These are phyloP conservation scores for Hipparchia semele DNA, from an alignment of 2,888 invertebrate genomes.

Conservation along the genomic window DNA sequence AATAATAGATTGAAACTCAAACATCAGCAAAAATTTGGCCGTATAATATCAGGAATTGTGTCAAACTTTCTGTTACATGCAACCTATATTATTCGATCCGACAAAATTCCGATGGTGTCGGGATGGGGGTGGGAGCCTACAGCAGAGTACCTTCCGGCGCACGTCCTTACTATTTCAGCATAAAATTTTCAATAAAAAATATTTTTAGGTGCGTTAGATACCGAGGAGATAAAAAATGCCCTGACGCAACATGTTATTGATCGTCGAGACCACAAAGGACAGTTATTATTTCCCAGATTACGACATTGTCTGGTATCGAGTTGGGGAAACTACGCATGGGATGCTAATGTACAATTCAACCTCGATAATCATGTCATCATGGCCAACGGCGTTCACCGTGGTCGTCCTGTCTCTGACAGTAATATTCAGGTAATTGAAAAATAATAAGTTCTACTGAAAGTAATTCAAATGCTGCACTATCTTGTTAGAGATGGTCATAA, in stretches of 20 bases:
- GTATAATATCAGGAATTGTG: no score
- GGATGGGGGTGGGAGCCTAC: no score
- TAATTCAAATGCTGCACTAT: no score
- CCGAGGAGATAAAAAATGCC: constrained; percentile 78
- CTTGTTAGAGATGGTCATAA: no score
- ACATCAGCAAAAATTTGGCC: no score
- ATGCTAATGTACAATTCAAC: constrained; percentile 80
- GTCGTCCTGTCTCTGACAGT: constrained; percentile 86
- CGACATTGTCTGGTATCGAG: constrained; percentile 86
- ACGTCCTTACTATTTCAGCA: no score
- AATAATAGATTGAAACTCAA: no score
- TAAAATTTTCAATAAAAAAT: not conserved
- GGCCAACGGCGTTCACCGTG: constrained; percentile 85
- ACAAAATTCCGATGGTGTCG: no score
- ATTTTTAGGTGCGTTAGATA: constrained; percentile 71
- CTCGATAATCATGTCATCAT: constrained; percentile 88
- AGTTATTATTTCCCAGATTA: constrained; percentile 86
- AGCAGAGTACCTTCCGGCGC: no score
- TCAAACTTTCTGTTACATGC: no score
- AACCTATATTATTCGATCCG: no score
- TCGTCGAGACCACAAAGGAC: constrained; percentile 81
- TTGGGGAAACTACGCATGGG: constrained; percentile 92
- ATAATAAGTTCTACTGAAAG: no score
- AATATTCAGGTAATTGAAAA: constrained; percentile 86
- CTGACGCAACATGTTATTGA: constrained; percentile 78